phyloP scores from a whole-genome alignment of 92 coral and sea anemone genomes.

The Chrysogorgia sp. region DNA sequence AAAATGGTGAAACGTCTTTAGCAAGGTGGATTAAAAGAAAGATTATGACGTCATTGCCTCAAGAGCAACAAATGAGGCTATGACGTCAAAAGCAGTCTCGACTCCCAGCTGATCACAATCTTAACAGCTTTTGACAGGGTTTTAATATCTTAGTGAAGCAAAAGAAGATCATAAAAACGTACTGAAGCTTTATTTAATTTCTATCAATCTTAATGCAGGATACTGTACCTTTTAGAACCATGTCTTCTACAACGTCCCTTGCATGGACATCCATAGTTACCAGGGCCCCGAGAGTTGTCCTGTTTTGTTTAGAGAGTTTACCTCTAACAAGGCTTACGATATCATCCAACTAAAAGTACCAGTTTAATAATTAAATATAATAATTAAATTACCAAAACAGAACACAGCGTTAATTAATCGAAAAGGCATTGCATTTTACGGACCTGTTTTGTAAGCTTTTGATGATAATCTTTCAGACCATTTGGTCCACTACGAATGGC shows the following conservation, averaged over 20 bases:
- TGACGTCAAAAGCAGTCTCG: too few relatives aligned
- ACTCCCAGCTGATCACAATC: too few relatives aligned
- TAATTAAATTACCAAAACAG: background rate
- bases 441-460: conserved; percentile 83
- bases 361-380: background rate
- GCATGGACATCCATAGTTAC: conserved; percentile 99
- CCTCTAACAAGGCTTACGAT: conserved; percentile 97
- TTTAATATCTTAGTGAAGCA: too few relatives aligned
- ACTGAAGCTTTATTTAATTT: too few relatives aligned
- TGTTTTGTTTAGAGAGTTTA: conserved; percentile 95
- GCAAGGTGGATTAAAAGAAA: too few relatives aligned
- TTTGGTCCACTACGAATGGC: conserved; percentile 95
- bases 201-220: too few relatives aligned
- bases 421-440: background rate
- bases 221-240: conserved; percentile 91
- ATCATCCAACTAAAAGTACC: conserved; percentile 69
- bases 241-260: conserved; percentile 95
- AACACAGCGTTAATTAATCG: background rate
- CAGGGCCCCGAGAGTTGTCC: conserved; percentile 95
- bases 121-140: too few relatives aligned
- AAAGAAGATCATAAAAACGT: too few relatives aligned
- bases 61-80: too few relatives aligned
- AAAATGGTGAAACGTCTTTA: too few relatives aligned
- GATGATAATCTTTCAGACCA: conserved; percentile 94
- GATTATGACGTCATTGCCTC: too few relatives aligned